Percentiles rank a stretch among this genome's conserved stretches.
phyloP scores from a whole-genome alignment of 2,888 invertebrate species.

The Eledone cirrhosa region DNA sequence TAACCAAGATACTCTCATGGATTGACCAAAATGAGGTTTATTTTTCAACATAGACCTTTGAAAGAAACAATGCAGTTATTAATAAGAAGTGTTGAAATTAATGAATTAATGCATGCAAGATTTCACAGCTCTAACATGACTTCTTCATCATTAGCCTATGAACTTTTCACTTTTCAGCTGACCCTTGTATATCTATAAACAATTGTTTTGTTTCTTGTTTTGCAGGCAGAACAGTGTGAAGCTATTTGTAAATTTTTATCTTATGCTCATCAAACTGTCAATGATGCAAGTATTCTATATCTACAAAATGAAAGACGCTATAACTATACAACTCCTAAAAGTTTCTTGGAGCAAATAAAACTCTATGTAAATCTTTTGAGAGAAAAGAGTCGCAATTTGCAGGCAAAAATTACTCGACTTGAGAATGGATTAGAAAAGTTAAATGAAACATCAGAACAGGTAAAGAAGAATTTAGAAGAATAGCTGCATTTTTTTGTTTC shows the following conservation, averaged over 20 bases:
- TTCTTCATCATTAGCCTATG: no score
- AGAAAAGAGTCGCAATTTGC: conserved; percentile 85
- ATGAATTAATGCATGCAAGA: no score
- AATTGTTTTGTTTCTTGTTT: conserved; percentile 38
- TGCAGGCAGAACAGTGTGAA: conserved; percentile 77
- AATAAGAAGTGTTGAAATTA: no score
- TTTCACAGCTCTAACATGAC: no score
- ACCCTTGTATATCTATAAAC: neutral
- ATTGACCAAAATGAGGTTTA: no score
- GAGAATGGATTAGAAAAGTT: conserved; percentile 95
- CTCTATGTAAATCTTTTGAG: conserved; percentile 87
- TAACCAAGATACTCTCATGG: no score
- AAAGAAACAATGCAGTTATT: no score
- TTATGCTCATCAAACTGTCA: conserved; percentile 91
- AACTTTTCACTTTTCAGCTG: neutral
- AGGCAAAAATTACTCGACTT: conserved; percentile 83
- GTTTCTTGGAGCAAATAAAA: conserved; percentile 93
- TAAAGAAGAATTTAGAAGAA: conserved; percentile 36
- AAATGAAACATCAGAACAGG: conserved; percentile 86
- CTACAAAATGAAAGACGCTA: conserved; percentile 89
- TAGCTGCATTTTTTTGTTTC: no score
- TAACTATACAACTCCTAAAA: conserved; percentile 97
- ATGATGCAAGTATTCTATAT: conserved; percentile 85
- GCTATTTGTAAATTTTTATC: conserved; percentile 94
- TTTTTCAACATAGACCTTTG: no score